Conservation (phyloP, 2,797 vertebrate species). For the Gymnoscopelus braueri region DNA sequence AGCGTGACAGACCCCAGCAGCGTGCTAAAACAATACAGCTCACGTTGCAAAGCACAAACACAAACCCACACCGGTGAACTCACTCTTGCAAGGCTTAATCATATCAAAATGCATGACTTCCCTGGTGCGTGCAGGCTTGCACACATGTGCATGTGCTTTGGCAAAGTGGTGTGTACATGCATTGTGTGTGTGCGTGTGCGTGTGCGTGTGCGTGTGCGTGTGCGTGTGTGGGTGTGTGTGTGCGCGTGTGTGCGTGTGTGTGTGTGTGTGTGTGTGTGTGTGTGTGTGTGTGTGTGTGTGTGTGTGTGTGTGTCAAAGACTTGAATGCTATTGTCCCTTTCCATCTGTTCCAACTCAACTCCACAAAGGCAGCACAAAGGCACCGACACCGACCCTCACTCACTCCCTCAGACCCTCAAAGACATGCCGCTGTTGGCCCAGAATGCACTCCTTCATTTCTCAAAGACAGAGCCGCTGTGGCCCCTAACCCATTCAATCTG, state of each 20-base stretch:
- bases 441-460: constrained; percentile 56
- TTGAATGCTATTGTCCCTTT: constrained; percentile 46
- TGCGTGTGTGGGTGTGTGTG: constrained; percentile 8
- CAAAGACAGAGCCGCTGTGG: constrained; percentile 48
- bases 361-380: constrained; percentile 65
- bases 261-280: constrained; percentile 8
- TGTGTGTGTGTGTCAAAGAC: constrained; percentile 26
- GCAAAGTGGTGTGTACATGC: too few species aligned
- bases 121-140: constrained; percentile 14
- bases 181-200: too few species aligned
- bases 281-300: neutral
- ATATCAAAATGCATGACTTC: constrained; percentile 64
- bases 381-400: constrained; percentile 34
- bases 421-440: constrained; percentile 48
- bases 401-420: constrained; percentile 43
- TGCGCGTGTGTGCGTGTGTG: too few species aligned
- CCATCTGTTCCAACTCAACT: constrained; percentile 55
- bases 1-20: constrained; percentile 30
- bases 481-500: constrained; percentile 67
- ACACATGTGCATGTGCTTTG: too few species aligned
- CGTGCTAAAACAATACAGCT: constrained; percentile 40
- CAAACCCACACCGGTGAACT: constrained; percentile 51
- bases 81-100: constrained; percentile 48
- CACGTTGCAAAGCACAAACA: constrained; percentile 48
- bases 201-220: neutral